Base-by-base conservation (phyloP, 2,113 vertebrate genomes). In the Pseudolaguvia tuberculata region DNA sequence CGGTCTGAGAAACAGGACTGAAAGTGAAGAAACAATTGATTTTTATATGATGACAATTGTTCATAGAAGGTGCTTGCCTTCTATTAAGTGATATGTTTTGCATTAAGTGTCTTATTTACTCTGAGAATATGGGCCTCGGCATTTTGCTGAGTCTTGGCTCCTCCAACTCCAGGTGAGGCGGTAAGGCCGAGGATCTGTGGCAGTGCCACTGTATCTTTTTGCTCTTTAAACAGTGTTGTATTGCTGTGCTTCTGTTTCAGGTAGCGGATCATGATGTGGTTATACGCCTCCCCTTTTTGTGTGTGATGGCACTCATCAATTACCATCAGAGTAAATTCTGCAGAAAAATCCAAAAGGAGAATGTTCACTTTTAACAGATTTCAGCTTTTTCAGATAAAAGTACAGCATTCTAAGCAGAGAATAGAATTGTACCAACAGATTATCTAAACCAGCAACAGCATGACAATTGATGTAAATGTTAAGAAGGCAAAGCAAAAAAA, bases 271-370 rank as follows among this genome's bases (percentile, higher is more conserved):
- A 98, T 98, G 75, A 97, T 94, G 77, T 93, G 91, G 85, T 97
- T 99, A 85, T 98, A 99, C 51, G 96, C 94, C 0, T 18, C 93
- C 70, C 93, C 95, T 82, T 99, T 98, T 78, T 97, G 92, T 39
- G 96, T 98, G 87, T 98, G 96, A 85, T 98, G 96, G 67, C 96
- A 98, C 84, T 98, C 97, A 70, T 98, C 97, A 18, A 98, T 95
- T 61, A 99, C 88, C n/a, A 98, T 88, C 71, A 98, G 90, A 2
- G 94, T 91, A 88, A 99, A 92, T 76, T 93, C 96, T 99, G 79
- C 0, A 83, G 0, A 25, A 73, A 14, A 59, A 42, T 48, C 70
- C 20, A 73, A 59, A 48, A 75, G 31, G 42, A 67, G 29, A 21
- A 68, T 27, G 27, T 8, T 45, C 1, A 47, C 35, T n/a, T 29